Percentiles rank a stretch among this genome's conserved stretches.
Conservation (phyloP, 2,797 vertebrate genomes). For the Epinephelus malabaricus region DNA sequence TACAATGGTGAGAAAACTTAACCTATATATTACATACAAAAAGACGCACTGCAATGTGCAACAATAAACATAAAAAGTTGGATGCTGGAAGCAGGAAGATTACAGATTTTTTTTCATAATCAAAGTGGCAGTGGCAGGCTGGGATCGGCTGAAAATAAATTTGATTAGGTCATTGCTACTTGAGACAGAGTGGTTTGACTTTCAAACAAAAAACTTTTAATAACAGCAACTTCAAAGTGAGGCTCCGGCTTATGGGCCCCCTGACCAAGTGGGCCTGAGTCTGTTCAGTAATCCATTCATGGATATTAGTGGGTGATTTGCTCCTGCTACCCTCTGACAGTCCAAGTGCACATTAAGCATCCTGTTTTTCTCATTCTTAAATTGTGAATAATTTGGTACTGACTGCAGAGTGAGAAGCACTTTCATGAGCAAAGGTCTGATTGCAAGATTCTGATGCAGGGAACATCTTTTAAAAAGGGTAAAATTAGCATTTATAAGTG, state of each 20-base stretch:
- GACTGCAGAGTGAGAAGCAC: not conserved
- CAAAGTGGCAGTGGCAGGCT: not conserved
- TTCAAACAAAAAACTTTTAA: not conserved
- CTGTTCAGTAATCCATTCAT: constrained; percentile 15
- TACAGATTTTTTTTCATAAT: too few species aligned
- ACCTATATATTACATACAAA: not conserved
- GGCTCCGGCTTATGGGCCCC: not conserved
- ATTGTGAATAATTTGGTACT: not conserved
- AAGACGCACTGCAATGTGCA: not conserved
- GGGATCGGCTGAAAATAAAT: not conserved
- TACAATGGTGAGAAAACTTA: not conserved
- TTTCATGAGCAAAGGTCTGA: not conserved
- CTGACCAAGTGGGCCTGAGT: constrained; percentile 8
- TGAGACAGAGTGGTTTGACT: not conserved
- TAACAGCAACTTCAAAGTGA: constrained; percentile 24
- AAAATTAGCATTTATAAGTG: not conserved
- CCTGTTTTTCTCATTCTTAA: not conserved
- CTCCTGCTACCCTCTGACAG: not conserved
- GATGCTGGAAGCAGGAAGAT: not conserved
- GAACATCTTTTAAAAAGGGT: not conserved
- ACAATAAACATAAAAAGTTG: not conserved
- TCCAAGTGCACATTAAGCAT: not conserved
- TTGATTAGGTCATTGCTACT: not conserved
- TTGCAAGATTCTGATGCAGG: not conserved
- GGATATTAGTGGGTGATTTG: not conserved